Percentiles rank a stretch among this genome's conserved stretches.
Conservation (phyloP, 2,888 invertebrate genomes). For the Tachystola acroxantha region DNA sequence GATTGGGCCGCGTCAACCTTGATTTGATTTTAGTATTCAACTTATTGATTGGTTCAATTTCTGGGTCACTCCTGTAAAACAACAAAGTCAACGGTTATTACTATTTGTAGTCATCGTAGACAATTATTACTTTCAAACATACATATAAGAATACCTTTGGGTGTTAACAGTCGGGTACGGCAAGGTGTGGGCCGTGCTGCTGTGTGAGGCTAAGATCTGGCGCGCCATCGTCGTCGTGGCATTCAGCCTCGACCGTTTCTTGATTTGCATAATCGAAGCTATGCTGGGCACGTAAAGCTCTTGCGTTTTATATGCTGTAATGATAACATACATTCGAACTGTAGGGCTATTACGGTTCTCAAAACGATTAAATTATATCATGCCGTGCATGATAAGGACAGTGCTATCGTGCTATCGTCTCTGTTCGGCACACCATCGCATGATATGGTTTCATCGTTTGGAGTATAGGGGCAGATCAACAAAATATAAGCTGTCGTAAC, state of each 20-base stretch:
- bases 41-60: conserved; percentile 25
- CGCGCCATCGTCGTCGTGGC: conserved; percentile 80
- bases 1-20: conserved; percentile 33
- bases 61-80: conserved; percentile 31
- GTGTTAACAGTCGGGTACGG: conserved; percentile 28
- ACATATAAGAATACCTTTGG: conserved; percentile 26
- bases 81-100: too few species aligned
- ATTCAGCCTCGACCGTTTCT: conserved; percentile 77
- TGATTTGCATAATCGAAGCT: conserved; percentile 80
- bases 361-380: too few species aligned
- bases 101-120: too few species aligned
- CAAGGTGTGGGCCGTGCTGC: conserved; percentile 47
- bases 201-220: conserved; percentile 77
- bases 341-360: too few species aligned
- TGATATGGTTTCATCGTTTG: too few species aligned
- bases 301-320: conserved; percentile 48
- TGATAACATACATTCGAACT: background rate
- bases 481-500: too few species aligned
- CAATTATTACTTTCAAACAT: too few species aligned
- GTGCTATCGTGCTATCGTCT: too few species aligned
- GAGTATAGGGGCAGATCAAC: too few species aligned
- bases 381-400: too few species aligned
- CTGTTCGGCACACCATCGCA: too few species aligned
- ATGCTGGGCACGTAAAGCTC: conserved; percentile 81
- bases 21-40: conserved; percentile 47